Evolutionary conservation across 2,888 invertebrate species (phyloP).

Genomic region (Ecliptopera silaceata): DNA sequence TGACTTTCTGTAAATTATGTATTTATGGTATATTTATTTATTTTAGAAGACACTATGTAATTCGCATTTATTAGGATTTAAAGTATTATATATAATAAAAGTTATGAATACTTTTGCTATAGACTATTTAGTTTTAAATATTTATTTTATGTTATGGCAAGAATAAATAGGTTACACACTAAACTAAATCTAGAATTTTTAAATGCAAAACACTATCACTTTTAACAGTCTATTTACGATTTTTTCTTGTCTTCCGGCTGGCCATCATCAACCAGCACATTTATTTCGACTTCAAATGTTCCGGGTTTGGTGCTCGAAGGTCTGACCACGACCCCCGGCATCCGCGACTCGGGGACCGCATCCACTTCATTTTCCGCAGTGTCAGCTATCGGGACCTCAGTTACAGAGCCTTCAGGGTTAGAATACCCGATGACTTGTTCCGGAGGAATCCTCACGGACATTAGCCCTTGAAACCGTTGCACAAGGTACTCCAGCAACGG

Average conservation of each 20-base stretch:
- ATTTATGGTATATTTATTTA: not conserved
- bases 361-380: constrained; percentile 77
- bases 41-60: not conserved
- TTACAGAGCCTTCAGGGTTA: constrained; percentile 35
- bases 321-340: constrained; percentile 67
- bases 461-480: constrained; percentile 87
- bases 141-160: constrained; percentile 67
- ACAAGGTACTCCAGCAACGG: constrained; percentile 86
- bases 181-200: constrained; percentile 32
- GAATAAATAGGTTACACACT: constrained; percentile 51
- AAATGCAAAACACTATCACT: constrained; percentile 47
- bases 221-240: constrained; percentile 17
- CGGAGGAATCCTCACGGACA: constrained; percentile 86
- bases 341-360: constrained; percentile 67
- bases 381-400: constrained; percentile 51
- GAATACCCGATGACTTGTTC: constrained; percentile 72
- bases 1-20: constrained; percentile 14
- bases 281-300: constrained; percentile 71
- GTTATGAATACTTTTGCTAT: no score
- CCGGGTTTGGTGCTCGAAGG: constrained; percentile 70
- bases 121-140: constrained; percentile 11
- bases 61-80: not conserved
- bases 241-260: constrained; percentile 58
- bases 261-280: constrained; percentile 71
- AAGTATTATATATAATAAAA: no score